These are phyloP conservation scores for Camelus dromedarius DNA, from an alignment of 2,113 vertebrate species.

Conservation along the genomic window DNA sequence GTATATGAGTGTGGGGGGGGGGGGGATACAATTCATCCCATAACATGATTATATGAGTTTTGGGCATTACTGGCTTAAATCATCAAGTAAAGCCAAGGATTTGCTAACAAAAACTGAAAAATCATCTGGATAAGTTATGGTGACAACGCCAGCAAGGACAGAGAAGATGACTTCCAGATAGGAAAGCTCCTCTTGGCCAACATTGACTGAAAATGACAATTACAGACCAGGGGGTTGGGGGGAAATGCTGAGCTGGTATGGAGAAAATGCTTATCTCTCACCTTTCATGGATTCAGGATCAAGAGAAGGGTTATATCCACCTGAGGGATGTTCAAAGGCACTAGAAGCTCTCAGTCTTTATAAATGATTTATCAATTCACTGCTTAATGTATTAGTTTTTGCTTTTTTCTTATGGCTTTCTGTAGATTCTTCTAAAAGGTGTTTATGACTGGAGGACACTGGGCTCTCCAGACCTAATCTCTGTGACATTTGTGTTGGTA, in stretches of 20 bases:
- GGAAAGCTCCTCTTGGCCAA: not conserved
- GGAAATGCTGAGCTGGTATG: not conserved
- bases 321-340: not conserved
- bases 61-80: not conserved
- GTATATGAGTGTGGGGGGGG: not conserved
- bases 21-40: not conserved
- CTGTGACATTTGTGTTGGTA: not conserved
- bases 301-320: not conserved
- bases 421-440: not conserved
- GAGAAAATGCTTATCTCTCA: not conserved
- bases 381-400: not conserved
- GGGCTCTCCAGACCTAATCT: not conserved
- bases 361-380: not conserved
- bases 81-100: not conserved
- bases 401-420: not conserved
- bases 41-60: not conserved
- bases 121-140: not conserved
- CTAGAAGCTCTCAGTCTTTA: not conserved
- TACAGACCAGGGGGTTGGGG: rapidly evolving
- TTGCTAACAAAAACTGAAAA: not conserved
- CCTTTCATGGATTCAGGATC: not conserved
- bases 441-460: not conserved
- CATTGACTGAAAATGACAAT: not conserved
- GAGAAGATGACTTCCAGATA: not conserved
- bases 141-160: not conserved